phyloP scores from a whole-genome alignment of 2,888 invertebrate species.

The Phymatocera aterrima region DNA sequence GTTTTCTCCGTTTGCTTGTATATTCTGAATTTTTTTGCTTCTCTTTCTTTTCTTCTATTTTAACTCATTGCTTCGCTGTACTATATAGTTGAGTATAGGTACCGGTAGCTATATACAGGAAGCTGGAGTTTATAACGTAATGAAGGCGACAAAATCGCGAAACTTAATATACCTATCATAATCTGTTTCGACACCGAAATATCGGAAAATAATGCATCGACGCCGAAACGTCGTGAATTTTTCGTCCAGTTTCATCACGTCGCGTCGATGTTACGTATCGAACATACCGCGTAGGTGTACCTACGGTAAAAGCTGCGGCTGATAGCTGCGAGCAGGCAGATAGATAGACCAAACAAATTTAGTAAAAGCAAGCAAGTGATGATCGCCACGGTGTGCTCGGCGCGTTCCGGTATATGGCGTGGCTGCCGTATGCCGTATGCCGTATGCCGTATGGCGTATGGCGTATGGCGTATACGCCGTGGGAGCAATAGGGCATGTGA shows the following conservation, averaged over 20 bases:
- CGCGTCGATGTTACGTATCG: no score
- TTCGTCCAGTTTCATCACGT: no score
- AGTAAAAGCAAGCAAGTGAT: constrained; percentile 34
- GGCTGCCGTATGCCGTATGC: constrained; percentile 66
- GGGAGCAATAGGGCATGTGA: constrained; percentile 67
- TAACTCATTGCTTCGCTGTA: no score
- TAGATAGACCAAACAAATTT: constrained; percentile 40
- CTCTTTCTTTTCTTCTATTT: background rate
- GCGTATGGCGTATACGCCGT: constrained; percentile 21
- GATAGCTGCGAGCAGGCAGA: background rate
- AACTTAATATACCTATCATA: no score
- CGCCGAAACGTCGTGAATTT: no score
- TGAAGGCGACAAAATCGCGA: no score
- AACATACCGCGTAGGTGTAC: background rate
- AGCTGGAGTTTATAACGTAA: no score
- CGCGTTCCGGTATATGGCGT: constrained; percentile 23
- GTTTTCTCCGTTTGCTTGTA: no score
- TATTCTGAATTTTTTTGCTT: background rate
- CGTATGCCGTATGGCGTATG: constrained; percentile 65
- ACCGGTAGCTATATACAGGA: no score
- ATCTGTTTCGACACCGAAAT: no score
- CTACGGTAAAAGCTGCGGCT: background rate
- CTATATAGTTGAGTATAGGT: no score
- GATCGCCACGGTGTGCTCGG: constrained; percentile 22
- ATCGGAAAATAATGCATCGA: no score